These are phyloP conservation scores for Ceyx cyanopectus DNA, from an alignment of 2,113 vertebrate species.

Conservation along the genomic window DNA sequence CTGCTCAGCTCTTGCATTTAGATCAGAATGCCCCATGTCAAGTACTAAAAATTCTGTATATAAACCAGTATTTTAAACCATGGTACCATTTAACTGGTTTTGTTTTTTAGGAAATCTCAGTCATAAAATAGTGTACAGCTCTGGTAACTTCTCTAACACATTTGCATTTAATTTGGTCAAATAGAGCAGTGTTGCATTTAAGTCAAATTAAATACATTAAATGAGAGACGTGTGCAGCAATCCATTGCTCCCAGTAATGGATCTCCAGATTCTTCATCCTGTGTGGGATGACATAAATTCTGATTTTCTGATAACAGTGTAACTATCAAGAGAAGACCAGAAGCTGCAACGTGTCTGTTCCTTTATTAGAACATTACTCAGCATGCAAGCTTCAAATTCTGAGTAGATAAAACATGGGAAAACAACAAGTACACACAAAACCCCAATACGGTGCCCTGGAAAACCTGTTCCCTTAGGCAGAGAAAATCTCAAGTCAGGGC, in stretches of 20 bases:
- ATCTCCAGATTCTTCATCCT: background rate
- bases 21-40: background rate
- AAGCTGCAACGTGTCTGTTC: background rate
- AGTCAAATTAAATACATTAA: background rate
- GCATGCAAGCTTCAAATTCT: background rate
- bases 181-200: fast-evolving
- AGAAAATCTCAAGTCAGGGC: background rate
- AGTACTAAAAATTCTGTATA: background rate
- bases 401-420: background rate
- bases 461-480: background rate
- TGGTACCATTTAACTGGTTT: background rate
- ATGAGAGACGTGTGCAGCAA: background rate
- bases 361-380: background rate
- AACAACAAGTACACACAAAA: background rate
- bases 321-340: background rate
- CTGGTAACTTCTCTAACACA: fast-evolving
- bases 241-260: background rate
- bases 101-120: background rate
- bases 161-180: background rate
- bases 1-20: background rate
- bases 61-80: background rate
- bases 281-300: background rate
- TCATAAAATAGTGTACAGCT: background rate
- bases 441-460: background rate
- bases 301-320: background rate